These are phyloP conservation scores for Corythornis vintsioides DNA, from an alignment of 2,113 vertebrate species.

Conservation along the genomic window DNA sequence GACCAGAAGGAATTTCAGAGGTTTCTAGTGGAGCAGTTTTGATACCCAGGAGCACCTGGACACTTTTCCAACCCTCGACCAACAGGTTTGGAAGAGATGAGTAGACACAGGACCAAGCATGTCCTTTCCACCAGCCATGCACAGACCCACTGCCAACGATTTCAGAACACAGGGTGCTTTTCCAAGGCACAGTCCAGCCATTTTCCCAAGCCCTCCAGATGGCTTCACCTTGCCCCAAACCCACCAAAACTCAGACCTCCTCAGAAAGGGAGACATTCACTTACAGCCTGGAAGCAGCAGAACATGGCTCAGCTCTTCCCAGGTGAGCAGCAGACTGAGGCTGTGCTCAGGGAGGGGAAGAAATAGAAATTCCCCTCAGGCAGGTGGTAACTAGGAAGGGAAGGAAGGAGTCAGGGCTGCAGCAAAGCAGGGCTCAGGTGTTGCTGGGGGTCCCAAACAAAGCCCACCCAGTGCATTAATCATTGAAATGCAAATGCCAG, in stretches of 20 bases:
- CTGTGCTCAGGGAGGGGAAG: not conserved
- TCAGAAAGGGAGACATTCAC: fast-evolving
- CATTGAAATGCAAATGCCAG: not conserved
- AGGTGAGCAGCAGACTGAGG: fast-evolving
- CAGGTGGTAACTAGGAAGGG: not conserved
- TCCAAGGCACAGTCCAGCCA: not conserved
- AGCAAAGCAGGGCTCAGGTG: not conserved
- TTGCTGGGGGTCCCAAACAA: not conserved
- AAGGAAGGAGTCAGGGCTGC: not conserved
- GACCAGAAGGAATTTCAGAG: not conserved
- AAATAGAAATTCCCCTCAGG: not conserved
- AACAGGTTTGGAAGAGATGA: not conserved
- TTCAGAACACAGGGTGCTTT: not conserved
- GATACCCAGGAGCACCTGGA: fast-evolving
- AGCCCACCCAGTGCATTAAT: not conserved
- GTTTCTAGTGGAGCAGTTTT: fast-evolving
- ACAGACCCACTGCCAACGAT: fast-evolving
- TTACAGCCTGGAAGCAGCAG: not conserved
- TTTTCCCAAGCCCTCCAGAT: not conserved
- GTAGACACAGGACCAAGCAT: fast-evolving
- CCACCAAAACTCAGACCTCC: fast-evolving
- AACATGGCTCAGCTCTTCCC: fast-evolving
- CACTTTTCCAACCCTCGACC: not conserved
- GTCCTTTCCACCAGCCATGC: fast-evolving
- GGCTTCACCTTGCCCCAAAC: fast-evolving